Conservation (phyloP, 2,113 vertebrate genomes). For the Sander lucioperca region DNA sequence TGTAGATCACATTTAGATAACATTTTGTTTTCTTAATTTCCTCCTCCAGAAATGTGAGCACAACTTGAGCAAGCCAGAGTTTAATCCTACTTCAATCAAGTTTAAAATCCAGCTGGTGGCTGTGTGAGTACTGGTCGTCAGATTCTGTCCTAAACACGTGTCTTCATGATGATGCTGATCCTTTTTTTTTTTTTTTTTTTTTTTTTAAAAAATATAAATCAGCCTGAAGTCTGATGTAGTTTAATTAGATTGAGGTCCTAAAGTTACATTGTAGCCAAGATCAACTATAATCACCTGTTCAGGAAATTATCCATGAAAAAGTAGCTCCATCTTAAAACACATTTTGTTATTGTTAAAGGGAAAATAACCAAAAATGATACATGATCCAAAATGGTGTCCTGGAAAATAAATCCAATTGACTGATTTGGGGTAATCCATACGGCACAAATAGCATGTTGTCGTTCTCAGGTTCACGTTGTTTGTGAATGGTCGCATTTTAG, state of each 20-base stretch:
- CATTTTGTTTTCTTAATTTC: neutral
- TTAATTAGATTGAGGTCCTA: slow-evolving; percentile 23
- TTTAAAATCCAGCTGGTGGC: slow-evolving; percentile 99
- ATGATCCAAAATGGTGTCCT: neutral
- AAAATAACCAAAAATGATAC: neutral
- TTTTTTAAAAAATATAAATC: slow-evolving; percentile 4
- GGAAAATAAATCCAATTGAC: neutral
- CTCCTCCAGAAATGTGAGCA: slow-evolving; percentile 95
- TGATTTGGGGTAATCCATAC: neutral
- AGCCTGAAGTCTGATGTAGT: slow-evolving; percentile 5
- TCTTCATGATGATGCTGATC: neutral
- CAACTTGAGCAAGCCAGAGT: slow-evolving; percentile 99
- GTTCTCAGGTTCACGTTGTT: neutral
- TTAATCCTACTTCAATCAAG: slow-evolving; percentile 99
- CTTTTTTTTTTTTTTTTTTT: neutral
- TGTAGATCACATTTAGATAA: neutral
- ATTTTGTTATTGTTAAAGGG: neutral
- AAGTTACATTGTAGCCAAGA: neutral
- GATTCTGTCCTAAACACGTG: neutral
- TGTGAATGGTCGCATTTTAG: neutral
- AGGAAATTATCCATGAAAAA: slow-evolving; percentile 21
- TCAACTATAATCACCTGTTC: neutral
- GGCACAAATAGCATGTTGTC: neutral
- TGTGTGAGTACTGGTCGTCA: slow-evolving; percentile 88
- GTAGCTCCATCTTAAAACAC: neutral